Conservation (phyloP, 2,888 invertebrate genomes). For the Coleophora deauratella region DNA sequence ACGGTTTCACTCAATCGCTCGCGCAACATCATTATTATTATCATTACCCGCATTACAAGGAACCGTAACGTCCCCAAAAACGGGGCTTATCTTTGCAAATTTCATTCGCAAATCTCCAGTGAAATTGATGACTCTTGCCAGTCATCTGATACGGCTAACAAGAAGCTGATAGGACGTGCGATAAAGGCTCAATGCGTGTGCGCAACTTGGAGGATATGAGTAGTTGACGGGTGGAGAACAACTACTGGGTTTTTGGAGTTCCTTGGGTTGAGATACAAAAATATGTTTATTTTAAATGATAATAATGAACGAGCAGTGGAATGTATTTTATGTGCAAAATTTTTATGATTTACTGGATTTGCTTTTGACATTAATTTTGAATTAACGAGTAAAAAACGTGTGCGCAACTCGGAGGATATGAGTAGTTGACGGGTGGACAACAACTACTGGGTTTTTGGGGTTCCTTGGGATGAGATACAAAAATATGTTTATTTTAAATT, state of each 20-base stretch:
- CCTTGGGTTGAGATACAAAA: constrained; percentile 12
- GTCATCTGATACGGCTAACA: constrained; percentile 57
- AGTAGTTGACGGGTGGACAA: constrained; percentile 9
- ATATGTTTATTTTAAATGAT: no score
- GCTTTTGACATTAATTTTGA: no score
- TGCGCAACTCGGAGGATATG: constrained; percentile 18
- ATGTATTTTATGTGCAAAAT: no score
- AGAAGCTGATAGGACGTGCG: constrained; percentile 58
- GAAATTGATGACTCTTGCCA: constrained; percentile 46
- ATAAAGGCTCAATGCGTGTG: constrained; percentile 20
- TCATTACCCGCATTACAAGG: neutral
- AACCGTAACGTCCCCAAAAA: neutral
- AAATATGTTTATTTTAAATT: no score
- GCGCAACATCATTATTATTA: constrained; percentile 20
- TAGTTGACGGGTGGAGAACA: constrained; percentile 9
- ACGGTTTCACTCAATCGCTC: no score
- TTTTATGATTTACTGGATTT: no score
- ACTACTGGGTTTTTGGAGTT: constrained; percentile 19
- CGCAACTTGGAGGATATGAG: constrained; percentile 17
- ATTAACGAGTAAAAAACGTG: no score
- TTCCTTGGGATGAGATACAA: constrained; percentile 12
- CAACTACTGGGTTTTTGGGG: constrained; percentile 20
- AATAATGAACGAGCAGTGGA: no score
- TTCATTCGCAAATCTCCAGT: constrained; percentile 37
- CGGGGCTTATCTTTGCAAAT: constrained; percentile 10